Evolutionary conservation across 1,140 invertebrate species (phyloP), one percentile per base, ranked within the genome.

Genomic region (Apis dorsata): DNA sequence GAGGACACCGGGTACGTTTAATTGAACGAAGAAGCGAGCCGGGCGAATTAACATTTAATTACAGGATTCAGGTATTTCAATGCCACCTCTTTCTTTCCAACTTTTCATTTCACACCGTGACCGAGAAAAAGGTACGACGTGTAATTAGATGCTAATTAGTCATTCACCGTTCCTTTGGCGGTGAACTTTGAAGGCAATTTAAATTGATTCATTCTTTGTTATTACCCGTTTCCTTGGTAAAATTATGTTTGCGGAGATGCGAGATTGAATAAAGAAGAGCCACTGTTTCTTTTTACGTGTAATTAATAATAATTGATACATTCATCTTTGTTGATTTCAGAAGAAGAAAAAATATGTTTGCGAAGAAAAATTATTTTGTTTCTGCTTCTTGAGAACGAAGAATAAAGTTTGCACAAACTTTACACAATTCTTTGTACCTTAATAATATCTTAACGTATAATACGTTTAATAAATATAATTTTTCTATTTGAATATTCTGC

Each of bases 41-140:
- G n/a, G 66, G 13, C 59, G 13, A 80, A 80, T 80, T 80, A 80
- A 73, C 78, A 80, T 80, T 80, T 80, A 72, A 80, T 80, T 80
- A 80, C 57, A 21, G 69, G 49, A 73, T 63, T 73, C 59, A 15
- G 19, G 19, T 55, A 62, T 71, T 71, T 53, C 59, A 17, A 28
- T 17, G 10, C 21, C 34, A 1, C 8, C n/a, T 34, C 24, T 19
- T 7, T 21, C 44, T 7, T 24, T 5, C 21, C 13, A 44, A 21
- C n/a, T 19, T 59, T 53, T 53, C 49, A 44, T 19, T 9, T 34
- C 24, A 2, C 69, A 63, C n/a, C 69, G 34, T 60, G 49, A 63
- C 24, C 49, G 49, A 63, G 19, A 24, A 60, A 21, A 53, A 73
- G 24, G 24, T 34, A 19, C 17, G 57, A 44, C 69, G 19, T 9